Percentiles rank a stretch among this genome's conserved stretches.
These are phyloP conservation scores for Gambelia wislizenii DNA, from an alignment of 2,797 vertebrate genomes.

Conservation along the genomic window DNA sequence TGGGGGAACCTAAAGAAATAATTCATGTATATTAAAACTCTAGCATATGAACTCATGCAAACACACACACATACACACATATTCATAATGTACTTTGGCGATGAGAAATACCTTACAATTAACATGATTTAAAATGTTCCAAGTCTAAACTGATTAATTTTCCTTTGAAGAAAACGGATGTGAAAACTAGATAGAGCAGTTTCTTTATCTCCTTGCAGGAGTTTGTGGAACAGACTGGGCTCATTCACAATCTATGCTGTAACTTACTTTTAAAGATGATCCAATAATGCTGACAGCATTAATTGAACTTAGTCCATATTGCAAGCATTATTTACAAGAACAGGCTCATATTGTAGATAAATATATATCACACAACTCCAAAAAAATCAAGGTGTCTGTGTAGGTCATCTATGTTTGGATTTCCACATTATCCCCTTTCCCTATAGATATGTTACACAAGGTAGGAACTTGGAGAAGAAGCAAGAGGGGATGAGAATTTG, in stretches of 20 bases:
- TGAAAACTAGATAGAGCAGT: neutral
- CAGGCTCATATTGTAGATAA: neutral
- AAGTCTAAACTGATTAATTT: neutral
- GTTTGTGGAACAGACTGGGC: neutral
- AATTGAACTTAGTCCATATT: slow-evolving; percentile 2
- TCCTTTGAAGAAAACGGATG: neutral
- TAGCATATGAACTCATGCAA: neutral
- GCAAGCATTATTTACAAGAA: neutral
- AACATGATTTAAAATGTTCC: slow-evolving; percentile 16
- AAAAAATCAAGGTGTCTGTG: neutral
- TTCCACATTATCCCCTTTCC: neutral
- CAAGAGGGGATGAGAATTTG: neutral
- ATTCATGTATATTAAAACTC: slow-evolving; percentile 16
- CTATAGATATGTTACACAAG: too few relatives aligned
- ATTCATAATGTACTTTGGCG: neutral
- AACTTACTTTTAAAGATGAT: neutral
- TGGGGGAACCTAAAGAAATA: neutral
- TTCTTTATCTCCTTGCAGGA: neutral
- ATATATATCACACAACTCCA: neutral
- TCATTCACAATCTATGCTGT: neutral
- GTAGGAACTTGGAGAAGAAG: neutral
- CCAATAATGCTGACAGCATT: slow-evolving; percentile 18
- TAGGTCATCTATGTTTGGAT: neutral
- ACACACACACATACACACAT: neutral
- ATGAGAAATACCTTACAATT: slow-evolving; percentile 10